Evolutionary conservation across 2,888 invertebrate species (phyloP), one percentile per base, ranked within the genome.

Genomic region (Amaurobius ferox): DNA sequence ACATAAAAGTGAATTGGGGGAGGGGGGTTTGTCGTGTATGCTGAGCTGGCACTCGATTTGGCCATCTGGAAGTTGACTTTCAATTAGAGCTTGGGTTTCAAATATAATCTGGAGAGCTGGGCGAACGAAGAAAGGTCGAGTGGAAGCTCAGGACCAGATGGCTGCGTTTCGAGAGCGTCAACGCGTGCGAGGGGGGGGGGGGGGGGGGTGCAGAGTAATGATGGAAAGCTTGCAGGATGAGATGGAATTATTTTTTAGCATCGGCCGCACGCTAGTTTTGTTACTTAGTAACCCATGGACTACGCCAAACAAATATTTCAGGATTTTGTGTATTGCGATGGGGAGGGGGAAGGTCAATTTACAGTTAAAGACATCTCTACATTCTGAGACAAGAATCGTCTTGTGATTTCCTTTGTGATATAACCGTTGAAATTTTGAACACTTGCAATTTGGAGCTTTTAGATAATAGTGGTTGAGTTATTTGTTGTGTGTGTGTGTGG

Each of bases 61-160:
- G 77, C 83, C 83, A 85, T 85, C 83, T 85, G 83, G 83, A 67
- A 78, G 66, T 29, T 40, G 48, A 72, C 83, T 85, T 71, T 85
- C 83, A 85, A 78, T 72, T 72, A 66, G 35, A 32, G 74, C 74
- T 76, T 71, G 70, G 83, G 76, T 71, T 7, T 7, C 2, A 16
- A 44, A 2, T 16, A 13, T 7, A 44, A 16, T 44, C 44, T 16
- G 44, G 16, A 16, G 44, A 16, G 16, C 19, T 23, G 55, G 3
- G 55, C 23, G 23, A 35, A 23, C 19, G 55, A 19, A 3, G 55
- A 23, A 55, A 55, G 55, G 55, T 55, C 55, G 55, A 55, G 55
- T 55, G 55, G 55, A 23, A 23, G 5, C 55, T n/a, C n/a, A n/a
- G n/a, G 11, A 11, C 55, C 55, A 55, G 55, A 55, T 55, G 55